Base-by-base conservation (phyloP, 2,888 invertebrate species). In the Stratiomys singularior region DNA sequence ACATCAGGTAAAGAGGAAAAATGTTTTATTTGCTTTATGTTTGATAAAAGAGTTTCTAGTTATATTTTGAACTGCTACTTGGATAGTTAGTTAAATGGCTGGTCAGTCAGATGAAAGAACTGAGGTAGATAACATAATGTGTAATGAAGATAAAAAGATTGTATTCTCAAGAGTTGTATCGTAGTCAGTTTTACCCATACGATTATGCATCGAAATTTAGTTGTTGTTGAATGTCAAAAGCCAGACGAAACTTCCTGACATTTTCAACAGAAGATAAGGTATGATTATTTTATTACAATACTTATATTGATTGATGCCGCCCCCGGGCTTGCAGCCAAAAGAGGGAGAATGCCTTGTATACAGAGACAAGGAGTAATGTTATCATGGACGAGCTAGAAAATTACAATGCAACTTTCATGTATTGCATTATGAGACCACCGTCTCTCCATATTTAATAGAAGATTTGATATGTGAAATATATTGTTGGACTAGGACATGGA, bases 241-340 rank as follows among this genome's bases (percentile, higher is more conserved):
- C 7, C 52, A 52, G 15, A 52, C 52, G 15, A 52, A 52, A 18
- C 18, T 52, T 52, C 15, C n/a, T n/a, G 18, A 52, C 52, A 13
- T 52, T 52, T 5, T 15, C 52, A 52, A 18, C 52, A 15, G 15
- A 52, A 5, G 52, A 60, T 25, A 25, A 46, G 47, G 78, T 74
- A 79, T 79, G 74, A 79, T 77, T 79, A 77, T 79, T 79, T 79
- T 72, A 79, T 79, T 74, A 52, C 72, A 37, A 47, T 30, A 56
- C 72, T 71, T 63, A 79, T 76, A 79, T 77, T 79, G 78, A 79
- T 79, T 79, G 78, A 79, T 79, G 78, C 23, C 37, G 3, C 66
- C 47, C n/a, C 64, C 37, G 21, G 37, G 37, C 37, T 37, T 74
- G 30, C 74, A 74, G 30, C 74, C n/a, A 18, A 60, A 30, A 25